These are phyloP conservation scores for Sminthurides bifidus DNA, from an alignment of 1,140 invertebrate genomes.

Conservation along the genomic window DNA sequence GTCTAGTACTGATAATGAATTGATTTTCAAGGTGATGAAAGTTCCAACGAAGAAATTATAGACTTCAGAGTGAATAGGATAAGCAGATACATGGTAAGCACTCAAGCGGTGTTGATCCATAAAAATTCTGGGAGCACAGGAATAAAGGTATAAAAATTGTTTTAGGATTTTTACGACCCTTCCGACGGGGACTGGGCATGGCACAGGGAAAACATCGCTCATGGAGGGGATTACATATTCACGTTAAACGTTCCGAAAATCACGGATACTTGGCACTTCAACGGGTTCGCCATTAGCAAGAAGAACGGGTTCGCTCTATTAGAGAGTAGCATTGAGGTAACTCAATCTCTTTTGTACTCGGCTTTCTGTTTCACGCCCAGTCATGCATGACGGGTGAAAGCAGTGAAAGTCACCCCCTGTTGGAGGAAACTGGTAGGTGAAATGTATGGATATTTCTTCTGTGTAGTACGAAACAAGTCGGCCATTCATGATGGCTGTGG, in stretches of 20 bases:
- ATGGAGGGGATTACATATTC: conserved; percentile 38
- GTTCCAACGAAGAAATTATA: conserved; percentile 22
- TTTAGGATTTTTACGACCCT: conserved; percentile 39
- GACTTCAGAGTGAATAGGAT: conserved; percentile 28
- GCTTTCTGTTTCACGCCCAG: not conserved
- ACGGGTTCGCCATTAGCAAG: conserved; percentile 40
- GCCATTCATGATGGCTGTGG: conserved; percentile 46
- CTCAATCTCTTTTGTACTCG: conserved; percentile 1
- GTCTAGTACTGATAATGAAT: not conserved
- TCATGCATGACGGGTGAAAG: not conserved
- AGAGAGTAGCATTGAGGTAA: conserved; percentile 35
- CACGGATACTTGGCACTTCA: conserved; percentile 39
- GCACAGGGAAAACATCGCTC: conserved; percentile 38
- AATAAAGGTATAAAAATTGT: no score
- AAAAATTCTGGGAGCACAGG: no score
- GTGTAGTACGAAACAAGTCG: conserved; percentile 41
- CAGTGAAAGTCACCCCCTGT: not conserved
- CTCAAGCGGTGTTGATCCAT: not conserved
- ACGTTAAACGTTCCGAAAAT: conserved; percentile 36
- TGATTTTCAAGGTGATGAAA: conserved; percentile 23
- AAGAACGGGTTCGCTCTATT: conserved; percentile 39
- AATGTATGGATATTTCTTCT: not conserved
- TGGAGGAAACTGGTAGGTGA: not conserved
- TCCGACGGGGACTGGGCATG: conserved; percentile 41
- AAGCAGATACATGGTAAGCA: conserved; percentile 25